These are phyloP conservation scores for Botia almorhae DNA, from an alignment of 2,797 vertebrate species.

Conservation along the genomic window DNA sequence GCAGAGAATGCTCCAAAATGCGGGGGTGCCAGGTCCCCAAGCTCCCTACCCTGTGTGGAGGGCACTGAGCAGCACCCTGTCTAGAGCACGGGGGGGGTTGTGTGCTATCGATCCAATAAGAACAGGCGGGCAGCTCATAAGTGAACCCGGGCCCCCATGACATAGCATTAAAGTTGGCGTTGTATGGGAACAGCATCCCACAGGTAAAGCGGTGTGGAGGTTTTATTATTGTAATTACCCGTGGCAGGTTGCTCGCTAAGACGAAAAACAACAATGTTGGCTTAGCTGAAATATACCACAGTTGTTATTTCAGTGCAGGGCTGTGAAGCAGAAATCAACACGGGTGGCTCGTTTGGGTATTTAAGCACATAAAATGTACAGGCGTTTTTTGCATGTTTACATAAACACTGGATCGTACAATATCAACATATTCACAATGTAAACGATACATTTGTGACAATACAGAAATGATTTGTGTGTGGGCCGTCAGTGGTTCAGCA, in stretches of 20 bases:
- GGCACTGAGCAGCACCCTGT: conserved; percentile 24
- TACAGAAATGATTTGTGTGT: too few species aligned
- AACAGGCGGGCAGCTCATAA: conserved; percentile 54
- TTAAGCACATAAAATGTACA: too few species aligned
- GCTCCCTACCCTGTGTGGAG: conserved; percentile 30
- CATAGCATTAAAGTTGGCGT: conserved; percentile 51
- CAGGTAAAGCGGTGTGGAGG: conserved; percentile 27
- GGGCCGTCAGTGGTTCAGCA: too few species aligned
- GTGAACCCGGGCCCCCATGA: conserved; percentile 42
- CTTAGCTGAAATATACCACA: conserved; percentile 20
- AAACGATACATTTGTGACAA: too few species aligned
- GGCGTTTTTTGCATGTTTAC: too few species aligned
- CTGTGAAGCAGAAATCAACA: not conserved
- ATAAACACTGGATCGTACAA: too few species aligned
- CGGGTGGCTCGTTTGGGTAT: too few species aligned
- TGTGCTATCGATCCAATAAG: conserved; percentile 52
- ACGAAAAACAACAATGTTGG: conserved; percentile 9
- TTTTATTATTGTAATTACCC: conserved; percentile 49
- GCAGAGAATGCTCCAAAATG: conserved; percentile 22
- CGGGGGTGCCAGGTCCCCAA: conserved; percentile 22
- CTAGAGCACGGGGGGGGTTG: conserved; percentile 22
- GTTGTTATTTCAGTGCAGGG: conserved; percentile 13
- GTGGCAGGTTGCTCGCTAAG: conserved; percentile 25
- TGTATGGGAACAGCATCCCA: conserved; percentile 52
- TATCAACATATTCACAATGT: too few species aligned